Percentiles rank a stretch among this genome's conserved stretches.
Conservation (phyloP, 2,113 vertebrate genomes). For the Brachyhypopomus occidentalis region DNA sequence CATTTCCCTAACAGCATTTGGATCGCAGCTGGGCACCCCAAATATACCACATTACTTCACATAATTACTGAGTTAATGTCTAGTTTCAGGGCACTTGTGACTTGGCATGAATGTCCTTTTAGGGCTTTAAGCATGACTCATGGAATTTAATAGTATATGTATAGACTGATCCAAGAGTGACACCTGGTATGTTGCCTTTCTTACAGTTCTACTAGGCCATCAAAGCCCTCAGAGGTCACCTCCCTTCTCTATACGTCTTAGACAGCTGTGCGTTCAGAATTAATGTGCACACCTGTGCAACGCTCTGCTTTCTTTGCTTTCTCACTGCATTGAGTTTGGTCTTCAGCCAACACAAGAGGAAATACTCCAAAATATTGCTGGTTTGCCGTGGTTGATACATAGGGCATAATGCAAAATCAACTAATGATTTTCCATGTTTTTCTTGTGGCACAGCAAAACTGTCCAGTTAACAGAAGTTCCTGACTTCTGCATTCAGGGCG, state of each 20-base stretch:
- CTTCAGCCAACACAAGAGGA: not conserved
- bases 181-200: not conserved
- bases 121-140: not conserved
- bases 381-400: too few species aligned
- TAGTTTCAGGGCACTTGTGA: not conserved
- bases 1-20: too few species aligned
- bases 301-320: not conserved
- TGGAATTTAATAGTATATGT: not conserved
- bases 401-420: too few species aligned
- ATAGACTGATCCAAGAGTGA: not conserved
- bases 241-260: slow-evolving; percentile 2
- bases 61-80: too few species aligned
- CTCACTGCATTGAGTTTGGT: not conserved
- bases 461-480: too few species aligned
- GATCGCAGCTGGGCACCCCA: too few species aligned
- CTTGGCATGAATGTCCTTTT: not conserved
- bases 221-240: not conserved
- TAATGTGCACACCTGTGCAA: slow-evolving; percentile 5
- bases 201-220: not conserved
- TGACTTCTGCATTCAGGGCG: too few species aligned
- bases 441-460: too few species aligned
- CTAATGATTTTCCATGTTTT: too few species aligned
- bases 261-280: slow-evolving; percentile 35
- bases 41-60: too few species aligned
- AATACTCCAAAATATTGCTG: not conserved